A percentile compares a stretch with the other conserved stretches of the same genome.
phyloP scores from a whole-genome alignment of 1,140 invertebrate genomes.

The Trichonephila clavata region DNA sequence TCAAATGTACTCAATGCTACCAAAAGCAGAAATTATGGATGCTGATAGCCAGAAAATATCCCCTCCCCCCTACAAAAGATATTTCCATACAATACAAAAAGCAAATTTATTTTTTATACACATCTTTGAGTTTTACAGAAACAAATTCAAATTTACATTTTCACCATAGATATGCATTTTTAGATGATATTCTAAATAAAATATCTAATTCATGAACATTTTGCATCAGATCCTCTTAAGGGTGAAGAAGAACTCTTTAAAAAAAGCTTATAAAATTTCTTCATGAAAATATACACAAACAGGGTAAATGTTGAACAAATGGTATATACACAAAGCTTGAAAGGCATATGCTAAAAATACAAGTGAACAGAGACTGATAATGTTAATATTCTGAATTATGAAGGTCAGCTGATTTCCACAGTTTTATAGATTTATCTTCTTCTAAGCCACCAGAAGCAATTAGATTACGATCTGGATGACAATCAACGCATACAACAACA shows the following conservation, averaged over 20 bases:
- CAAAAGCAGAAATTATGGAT: too few species aligned
- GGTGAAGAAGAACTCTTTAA: background rate
- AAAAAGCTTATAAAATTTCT: background rate
- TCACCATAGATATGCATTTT: too few species aligned
- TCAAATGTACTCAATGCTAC: too few species aligned
- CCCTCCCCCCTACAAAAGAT: too few species aligned
- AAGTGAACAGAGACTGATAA: background rate
- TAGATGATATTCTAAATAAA: too few species aligned
- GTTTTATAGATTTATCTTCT: constrained; percentile 98
- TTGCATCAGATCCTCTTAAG: too few species aligned
- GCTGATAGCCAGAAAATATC: too few species aligned
- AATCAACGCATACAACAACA: constrained; percentile 98
- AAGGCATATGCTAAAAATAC: constrained; percentile 7
- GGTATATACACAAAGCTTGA: background rate
- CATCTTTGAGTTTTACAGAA: too few species aligned
- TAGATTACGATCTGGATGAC: constrained; percentile 98
- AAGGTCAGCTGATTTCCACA: constrained; percentile 90
- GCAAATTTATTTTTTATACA: too few species aligned
- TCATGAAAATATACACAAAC: constrained; percentile 17
- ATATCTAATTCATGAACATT: too few species aligned
- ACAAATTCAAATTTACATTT: too few species aligned
- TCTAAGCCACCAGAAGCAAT: constrained; percentile 99
- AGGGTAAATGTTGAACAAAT: background rate
- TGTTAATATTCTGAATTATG: background rate
- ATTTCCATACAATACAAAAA: too few species aligned